Evolutionary conservation across 2,113 vertebrate species (phyloP), one percentile per base, ranked within the genome.

Genomic region (Rutilus rutilus): DNA sequence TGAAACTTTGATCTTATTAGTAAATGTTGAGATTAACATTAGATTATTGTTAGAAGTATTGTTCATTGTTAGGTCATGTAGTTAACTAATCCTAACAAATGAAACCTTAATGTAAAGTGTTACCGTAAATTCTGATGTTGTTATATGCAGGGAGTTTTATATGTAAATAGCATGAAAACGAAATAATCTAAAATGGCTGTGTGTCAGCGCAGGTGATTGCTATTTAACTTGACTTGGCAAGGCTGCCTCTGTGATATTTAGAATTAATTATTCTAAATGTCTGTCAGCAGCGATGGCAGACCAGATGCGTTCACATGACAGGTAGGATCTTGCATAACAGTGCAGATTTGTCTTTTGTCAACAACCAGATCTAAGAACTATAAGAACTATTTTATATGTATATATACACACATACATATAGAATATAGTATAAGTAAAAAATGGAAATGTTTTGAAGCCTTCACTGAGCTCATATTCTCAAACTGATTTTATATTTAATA

Each of bases 211-310:
- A 54, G 62, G 52, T 60, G 82, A 75, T 74, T 75, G 33, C 42
- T 74, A 59, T 84, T 75, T 84, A 75, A 84, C 69, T 84, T 84
- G 69, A 84, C 30, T 75, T 75, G 33, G 9, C 50, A 42, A 60
- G 52, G 65, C 36, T 42, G 23, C 23, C 69, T 74, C 50, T 74
- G 67, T 74, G 52, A 74, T 84, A 75, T 74, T 74, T 84, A 59
- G 54, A 84, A 52, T 73, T 75, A 54, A 57, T 69, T 73, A 36
- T 54, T 54, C 9, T 52, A 54, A 60, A 71, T 78, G 54, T 78
- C 77, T 60, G 21, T 78, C 77, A 39, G 30, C 19, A 39, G 23
- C 12, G 23, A 15, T 42, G 77, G 54, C 33, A 78, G 76, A 60
- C 33, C 21, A 42, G 42, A 60, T 8, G 52, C 33, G 4, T 42